Evolutionary conservation across 2,113 vertebrate species (phyloP).

Genomic region (Isurus oxyrinchus): DNA sequence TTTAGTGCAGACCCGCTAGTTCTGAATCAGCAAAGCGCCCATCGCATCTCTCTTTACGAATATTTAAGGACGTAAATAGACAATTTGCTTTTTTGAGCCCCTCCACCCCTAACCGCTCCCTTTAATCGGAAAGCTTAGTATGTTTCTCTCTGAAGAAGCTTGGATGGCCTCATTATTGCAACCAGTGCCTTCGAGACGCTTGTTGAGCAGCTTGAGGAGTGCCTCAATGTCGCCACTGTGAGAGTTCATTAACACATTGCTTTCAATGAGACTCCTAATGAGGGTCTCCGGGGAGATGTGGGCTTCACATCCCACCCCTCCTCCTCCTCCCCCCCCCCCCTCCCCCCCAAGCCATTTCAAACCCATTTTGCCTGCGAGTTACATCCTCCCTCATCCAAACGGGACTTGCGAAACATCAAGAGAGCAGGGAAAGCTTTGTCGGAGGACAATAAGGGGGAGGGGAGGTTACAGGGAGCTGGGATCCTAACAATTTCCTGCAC

Average conservation of each 20-base stretch:
- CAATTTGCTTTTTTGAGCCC: not conserved
- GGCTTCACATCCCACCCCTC: not conserved
- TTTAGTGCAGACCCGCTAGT: not conserved
- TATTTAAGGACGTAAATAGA: not conserved
- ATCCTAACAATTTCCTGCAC: not conserved
- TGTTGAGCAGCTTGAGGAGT: conserved; percentile 16
- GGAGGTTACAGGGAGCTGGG: not conserved
- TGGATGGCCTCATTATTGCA: not conserved
- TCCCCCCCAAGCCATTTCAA: not conserved
- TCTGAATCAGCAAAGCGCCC: not conserved
- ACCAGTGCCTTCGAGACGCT: not conserved
- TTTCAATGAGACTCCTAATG: conserved; percentile 30
- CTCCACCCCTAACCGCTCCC: no score
- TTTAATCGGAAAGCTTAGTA: not conserved
- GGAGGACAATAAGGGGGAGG: not conserved
- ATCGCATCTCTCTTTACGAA: not conserved
- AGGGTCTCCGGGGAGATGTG: conserved; percentile 8
- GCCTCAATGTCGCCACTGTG: conserved; percentile 11
- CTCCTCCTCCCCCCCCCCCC: not conserved
- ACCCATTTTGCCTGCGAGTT: conserved; percentile 17
- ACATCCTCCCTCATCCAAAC: not conserved
- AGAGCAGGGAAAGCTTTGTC: not conserved
- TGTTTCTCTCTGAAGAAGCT: not conserved
- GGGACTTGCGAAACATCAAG: not conserved
- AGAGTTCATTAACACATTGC: conserved; percentile 23